phyloP scores from a whole-genome alignment of 2,888 invertebrate species.

The Cantharis lateralis region DNA sequence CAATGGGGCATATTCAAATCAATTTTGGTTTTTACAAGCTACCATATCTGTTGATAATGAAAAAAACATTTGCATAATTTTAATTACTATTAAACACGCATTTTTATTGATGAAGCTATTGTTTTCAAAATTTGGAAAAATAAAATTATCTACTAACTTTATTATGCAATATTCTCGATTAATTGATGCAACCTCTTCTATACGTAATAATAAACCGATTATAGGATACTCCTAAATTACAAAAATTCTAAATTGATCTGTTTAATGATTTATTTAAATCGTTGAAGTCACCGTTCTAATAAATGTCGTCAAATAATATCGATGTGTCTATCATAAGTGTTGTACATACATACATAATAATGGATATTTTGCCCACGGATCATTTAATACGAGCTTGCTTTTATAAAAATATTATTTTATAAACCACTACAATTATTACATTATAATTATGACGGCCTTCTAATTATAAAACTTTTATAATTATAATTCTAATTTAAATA shows the following conservation, averaged over 20 bases:
- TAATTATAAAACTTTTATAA: not conserved
- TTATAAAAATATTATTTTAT: not conserved
- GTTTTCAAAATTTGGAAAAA: not conserved
- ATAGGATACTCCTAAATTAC: not conserved
- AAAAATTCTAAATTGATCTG: not conserved
- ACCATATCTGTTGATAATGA: not conserved
- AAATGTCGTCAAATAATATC: slow-evolving; percentile 2
- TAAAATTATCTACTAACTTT: not conserved
- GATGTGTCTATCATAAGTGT: not conserved
- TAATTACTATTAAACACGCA: not conserved
- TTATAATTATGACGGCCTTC: not conserved
- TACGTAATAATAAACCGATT: not conserved
- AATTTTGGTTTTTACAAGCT: not conserved
- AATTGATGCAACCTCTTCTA: not conserved
- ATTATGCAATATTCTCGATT: not conserved
- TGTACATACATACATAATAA: too few relatives aligned
- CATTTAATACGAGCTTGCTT: not conserved
- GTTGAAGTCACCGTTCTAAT: not conserved
- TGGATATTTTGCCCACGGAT: slow-evolving; percentile 4
- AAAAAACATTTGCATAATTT: not conserved
- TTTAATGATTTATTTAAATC: not conserved
- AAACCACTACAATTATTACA: not conserved
- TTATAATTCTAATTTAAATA: not conserved
- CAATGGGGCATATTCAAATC: not conserved
- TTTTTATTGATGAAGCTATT: not conserved